Percentiles rank a stretch among this genome's conserved stretches.
Evolutionary conservation across 2,113 vertebrate genomes (phyloP).

Genomic region (Eurystomus gularis): DNA sequence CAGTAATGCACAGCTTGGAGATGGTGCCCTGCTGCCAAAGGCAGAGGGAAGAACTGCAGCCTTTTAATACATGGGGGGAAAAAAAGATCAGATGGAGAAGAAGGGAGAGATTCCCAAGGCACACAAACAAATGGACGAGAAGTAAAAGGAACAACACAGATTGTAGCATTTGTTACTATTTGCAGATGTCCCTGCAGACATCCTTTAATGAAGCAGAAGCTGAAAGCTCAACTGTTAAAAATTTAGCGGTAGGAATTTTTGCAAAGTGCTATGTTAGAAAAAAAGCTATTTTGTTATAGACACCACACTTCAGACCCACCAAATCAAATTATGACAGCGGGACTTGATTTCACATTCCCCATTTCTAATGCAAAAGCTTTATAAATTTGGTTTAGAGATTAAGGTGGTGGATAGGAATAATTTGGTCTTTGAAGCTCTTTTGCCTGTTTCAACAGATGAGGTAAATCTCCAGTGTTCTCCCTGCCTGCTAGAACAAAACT

Average conservation of each 20-base stretch:
- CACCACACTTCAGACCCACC: no score
- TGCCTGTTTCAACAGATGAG: neutral
- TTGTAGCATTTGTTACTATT: neutral
- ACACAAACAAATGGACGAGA: neutral
- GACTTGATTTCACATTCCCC: neutral
- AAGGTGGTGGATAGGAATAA: neutral
- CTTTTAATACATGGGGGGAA: neutral
- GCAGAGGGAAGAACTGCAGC: neutral
- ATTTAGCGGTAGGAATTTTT: neutral
- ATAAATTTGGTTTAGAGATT: neutral
- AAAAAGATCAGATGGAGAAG: neutral
- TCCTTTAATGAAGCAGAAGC: neutral
- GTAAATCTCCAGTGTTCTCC: neutral
- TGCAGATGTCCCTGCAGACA: neutral
- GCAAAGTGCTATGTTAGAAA: neutral
- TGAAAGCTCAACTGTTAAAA: neutral
- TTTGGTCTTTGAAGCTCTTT: neutral
- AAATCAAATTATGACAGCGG: neutral
- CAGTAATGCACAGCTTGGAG: neutral
- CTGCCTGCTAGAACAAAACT: neutral
- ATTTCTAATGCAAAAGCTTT: neutral
- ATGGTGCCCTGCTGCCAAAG: neutral
- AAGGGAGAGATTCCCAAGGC: neutral
- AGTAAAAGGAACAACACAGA: neutral
- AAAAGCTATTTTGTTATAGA: neutral